Base-by-base conservation (phyloP, 2,888 invertebrate genomes). In the Criorhina ranunculi region DNA sequence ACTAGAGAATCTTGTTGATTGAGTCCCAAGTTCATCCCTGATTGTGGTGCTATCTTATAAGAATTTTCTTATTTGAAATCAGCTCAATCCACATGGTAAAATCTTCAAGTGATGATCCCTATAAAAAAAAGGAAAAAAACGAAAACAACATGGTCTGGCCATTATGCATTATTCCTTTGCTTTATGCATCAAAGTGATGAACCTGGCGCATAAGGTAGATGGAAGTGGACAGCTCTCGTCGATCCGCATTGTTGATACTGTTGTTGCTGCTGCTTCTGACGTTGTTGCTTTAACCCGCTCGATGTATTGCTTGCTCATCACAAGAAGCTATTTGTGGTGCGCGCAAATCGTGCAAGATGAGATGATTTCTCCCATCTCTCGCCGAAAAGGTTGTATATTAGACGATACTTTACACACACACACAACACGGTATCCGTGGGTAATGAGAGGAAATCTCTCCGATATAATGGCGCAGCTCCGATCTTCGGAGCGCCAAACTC, bases 291-390 rank as follows among this genome's bases (percentile, higher is more conserved):
- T 46, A 33, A 55, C 42, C 59, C 31, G 40, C 40, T 70, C 57
- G 35, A 69, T 76, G 40, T 64, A 70, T 75, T 85, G 85, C 85
- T 75, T 85, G 85, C 85, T 86, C 86, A 86, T 81, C 86, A 81
- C 81, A 86, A 86, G 86, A 62, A 86, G 86, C 86, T 81, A 86
- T 86, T 86, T 86, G 81, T 76, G 80, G 75, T 64, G 85, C 86
- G 85, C 86, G 57, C 86, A 86, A 86, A 81, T 80, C 86, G 86
- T 80, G 80, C 80, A 80, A 77, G 86, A 86, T 86, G 86, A 77
- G 80, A 81, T 77, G 77, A 80, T 80, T 86, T 62, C 46, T n/a
- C 59, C 53, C 64, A 76, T 80, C 55, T 72, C 40, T 57, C 19
- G 69, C n/a, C 46, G 42, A 33, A 76, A 33, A 85, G 76, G 59